A percentile compares a stretch with the other conserved stretches of the same genome.
These are phyloP conservation scores for Hofmannophila pseudospretella DNA, from an alignment of 2,888 invertebrate genomes.

Conservation along the genomic window DNA sequence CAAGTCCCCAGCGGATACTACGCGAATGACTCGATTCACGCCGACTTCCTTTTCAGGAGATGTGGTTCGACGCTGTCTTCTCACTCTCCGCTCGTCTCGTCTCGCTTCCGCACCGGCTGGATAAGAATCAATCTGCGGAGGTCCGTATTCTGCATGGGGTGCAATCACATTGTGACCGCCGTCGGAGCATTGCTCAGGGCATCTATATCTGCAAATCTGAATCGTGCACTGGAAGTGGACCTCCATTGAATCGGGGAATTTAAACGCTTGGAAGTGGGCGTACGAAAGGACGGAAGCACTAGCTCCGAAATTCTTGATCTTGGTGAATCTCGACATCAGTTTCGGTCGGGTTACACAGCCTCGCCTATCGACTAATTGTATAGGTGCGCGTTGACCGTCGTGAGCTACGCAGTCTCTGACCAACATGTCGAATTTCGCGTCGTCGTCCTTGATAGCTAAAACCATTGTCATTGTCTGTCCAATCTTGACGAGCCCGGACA, in stretches of 20 bases:
- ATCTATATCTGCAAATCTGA: constrained; percentile 94
- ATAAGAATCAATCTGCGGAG: constrained; percentile 78
- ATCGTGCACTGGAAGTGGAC: constrained; percentile 97
- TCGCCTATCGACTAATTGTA: constrained; percentile 94
- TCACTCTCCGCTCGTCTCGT: constrained; percentile 84
- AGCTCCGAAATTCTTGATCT: constrained; percentile 96
- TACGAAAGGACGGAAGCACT: constrained; percentile 94
- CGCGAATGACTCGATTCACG: constrained; percentile 91
- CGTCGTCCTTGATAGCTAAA: constrained; percentile 95
- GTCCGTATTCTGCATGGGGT: constrained; percentile 83
- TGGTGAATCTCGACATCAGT: constrained; percentile 94
- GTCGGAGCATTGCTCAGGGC: constrained; percentile 94
- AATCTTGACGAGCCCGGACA: constrained; percentile 94
- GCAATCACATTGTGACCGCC: constrained; percentile 67
- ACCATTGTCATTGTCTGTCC: constrained; percentile 99
- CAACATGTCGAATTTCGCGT: constrained; percentile 96
- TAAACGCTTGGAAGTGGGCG: constrained; percentile 96
- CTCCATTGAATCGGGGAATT: constrained; percentile 97
- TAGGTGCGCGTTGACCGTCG: constrained; percentile 95
- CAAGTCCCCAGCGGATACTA: constrained; percentile 93
- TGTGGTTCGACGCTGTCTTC: constrained; percentile 80
- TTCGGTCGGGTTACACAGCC: constrained; percentile 96
- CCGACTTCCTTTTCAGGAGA: constrained; percentile 89
- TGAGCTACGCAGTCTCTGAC: constrained; percentile 96
- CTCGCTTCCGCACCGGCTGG: constrained; percentile 81